Percentiles rank a stretch among this genome's conserved stretches.
phyloP scores from a whole-genome alignment of 2,888 invertebrate genomes.

The Choristoneura rosaceana region DNA sequence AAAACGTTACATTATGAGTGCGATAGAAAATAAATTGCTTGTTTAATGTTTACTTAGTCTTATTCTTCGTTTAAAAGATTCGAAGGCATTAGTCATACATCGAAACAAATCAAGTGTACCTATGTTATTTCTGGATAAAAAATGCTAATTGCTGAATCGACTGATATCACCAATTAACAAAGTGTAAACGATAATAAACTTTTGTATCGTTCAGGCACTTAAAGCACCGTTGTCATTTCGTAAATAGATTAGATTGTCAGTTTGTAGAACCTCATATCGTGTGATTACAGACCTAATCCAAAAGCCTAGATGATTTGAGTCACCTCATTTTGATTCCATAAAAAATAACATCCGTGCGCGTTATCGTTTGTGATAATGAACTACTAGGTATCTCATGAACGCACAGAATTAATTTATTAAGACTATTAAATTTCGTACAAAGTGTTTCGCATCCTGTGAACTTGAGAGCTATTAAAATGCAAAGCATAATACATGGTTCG shows the following conservation, averaged over 20 bases:
- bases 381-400: conserved; percentile 6
- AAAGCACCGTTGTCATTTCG: conserved; percentile 12
- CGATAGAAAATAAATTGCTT: background rate
- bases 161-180: conserved; percentile 15
- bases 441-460: conserved; percentile 5
- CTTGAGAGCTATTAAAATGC: conserved; percentile 4
- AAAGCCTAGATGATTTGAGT: conserved; percentile 6
- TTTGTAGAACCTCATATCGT: conserved; percentile 2
- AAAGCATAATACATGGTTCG: conserved; percentile 16
- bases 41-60: background rate
- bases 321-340: conserved; percentile 8
- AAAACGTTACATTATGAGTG: background rate
- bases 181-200: background rate
- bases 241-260: conserved; percentile 25
- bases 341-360: conserved; percentile 9
- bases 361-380: conserved; percentile 31
- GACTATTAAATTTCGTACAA: background rate
- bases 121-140: conserved; percentile 3
- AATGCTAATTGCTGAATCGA: conserved; percentile 7
- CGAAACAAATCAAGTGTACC: background rate
- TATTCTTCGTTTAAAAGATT: background rate
- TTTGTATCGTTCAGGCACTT: background rate
- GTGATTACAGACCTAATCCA: background rate
- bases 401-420: conserved; percentile 4
- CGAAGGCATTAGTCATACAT: background rate